Base-by-base conservation (phyloP, 2,113 vertebrate genomes). In the Alethe castanea region DNA sequence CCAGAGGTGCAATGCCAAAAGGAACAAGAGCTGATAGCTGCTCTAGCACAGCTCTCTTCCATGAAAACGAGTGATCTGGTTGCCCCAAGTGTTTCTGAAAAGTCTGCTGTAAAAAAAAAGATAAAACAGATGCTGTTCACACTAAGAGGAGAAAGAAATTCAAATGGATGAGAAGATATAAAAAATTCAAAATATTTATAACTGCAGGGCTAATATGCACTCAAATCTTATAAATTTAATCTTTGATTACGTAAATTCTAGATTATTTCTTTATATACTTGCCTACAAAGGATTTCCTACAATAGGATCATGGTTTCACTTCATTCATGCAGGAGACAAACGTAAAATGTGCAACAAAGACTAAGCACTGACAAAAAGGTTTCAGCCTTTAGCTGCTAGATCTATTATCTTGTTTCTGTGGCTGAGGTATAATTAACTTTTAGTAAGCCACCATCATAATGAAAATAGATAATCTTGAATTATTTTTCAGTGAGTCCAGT, bases 401-500 rank as follows among this genome's bases (percentile, higher is more conserved):
- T 80, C 59, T 82, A 74, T 67, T 44, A 86, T 78, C 56, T 74
- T 82, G 80, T 62, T 94, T 83, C 67, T 83, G 45, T 60, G 25
- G 18, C 79, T 81, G 45, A 94, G 64, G 76, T 86, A 44, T 88
- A 92, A 91, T 82, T 95, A 94, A 87, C 78, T 87, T 95, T 62
- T 77, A 90, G 76, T 59, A 86, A 94, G 59, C 29, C 56, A 80
- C 42, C 57, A 93, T 35, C 61, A 33, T 88, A 64, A 80, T n/a
- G 11, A 74, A 84, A 93, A 59, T 1, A 86, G 42, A 79, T 70
- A 94, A 94, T 42, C 56, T 38, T 23, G 54, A 71, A 83, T 64
- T 86, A 69, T 65, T 71, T 28, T 79, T 38, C 54, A 72, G 28
- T 69, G 45, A 88, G 64, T 12, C 26, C 19, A 48, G 29, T 81